Base-by-base conservation (phyloP, 1,140 invertebrate species). In the Eriosoma lanigerum region DNA sequence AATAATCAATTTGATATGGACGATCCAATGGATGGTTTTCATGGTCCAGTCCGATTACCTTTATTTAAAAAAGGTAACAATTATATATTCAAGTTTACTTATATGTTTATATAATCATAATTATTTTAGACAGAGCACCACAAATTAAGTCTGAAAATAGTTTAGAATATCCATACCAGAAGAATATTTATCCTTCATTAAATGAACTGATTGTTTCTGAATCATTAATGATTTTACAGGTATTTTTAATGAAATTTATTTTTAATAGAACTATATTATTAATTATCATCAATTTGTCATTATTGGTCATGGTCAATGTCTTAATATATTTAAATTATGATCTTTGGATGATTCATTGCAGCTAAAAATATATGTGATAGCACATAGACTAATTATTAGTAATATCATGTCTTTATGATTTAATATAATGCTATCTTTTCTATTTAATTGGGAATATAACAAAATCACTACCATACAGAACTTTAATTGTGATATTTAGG, bases 91-190 rank as follows among this genome's bases (percentile, higher is more conserved):
- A 15, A 38, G 24, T 21, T 72, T n/a, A 52, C 15, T 29, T 52
- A 1, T 13, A 24, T 44, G 3, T 9, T 9, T 58, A 58, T 12
- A 6, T 44, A 26, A 38, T 56, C 24, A 4, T 10, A 1, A 12
- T 75, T 76, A n/a, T 72, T 72, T 72, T 52, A 72, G 68, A 72
- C 19, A 62, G n/a, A 9, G 19, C 26, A 48, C 21, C 75, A 46
- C 32, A 46, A 44, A 48, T 78, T 46, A 78, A 78, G 32, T 17
- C 54, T 38, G 73, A 78, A 60, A 78, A 10, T 62, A 60, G 38
- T 48, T 26, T 78, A 60, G 75, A 78, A 46, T 78, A 78, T 46
- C 75, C 75, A 29, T 78, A n/a, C 19, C 56, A 78, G 21, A 46
- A 78, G 26, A 78, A 58, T 26, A 21, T 78, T 29, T 62, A 78